Evolutionary conservation across 1,140 invertebrate genomes (phyloP), one percentile per base, ranked within the genome.

Genomic region (Spodoptera frugiperda): DNA sequence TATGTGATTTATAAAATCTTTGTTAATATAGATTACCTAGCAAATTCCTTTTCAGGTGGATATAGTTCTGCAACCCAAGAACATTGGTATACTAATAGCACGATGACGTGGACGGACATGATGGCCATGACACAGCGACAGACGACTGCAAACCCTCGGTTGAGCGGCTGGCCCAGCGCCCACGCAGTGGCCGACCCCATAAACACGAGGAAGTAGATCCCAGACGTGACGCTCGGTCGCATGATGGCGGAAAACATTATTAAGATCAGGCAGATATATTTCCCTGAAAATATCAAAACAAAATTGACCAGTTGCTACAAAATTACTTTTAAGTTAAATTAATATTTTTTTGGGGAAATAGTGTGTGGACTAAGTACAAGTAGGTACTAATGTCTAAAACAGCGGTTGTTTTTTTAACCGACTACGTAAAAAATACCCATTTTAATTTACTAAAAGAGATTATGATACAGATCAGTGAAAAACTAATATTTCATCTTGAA

Each of bases 201-300:
- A 90, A 99, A 99, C 14, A 97, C 95, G 14, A 98, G 81, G 92
- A 98, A 99, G 92, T 99, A 99, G 46, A 98, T 95, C 11, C 96
- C 96, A 44, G 96, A 96, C 2, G 97, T 95, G 6, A 98, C 94
- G 17, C 97, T 98, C 3, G 98, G 97, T 59, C 96, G 95, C 84
- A 98, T 89, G 54, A 97, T 96, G 0, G 97, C 97, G 15, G 97
- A 96, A 79, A 97, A 95, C 91, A 97, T 98, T 71, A 98, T 92
- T 8, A 96, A 95, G 33, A 96, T 95, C 49, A 98, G 89, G 14
- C 96, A 95, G 12, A 96, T 92, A 78, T 97, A 97, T 82, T 96
- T 97, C 17, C 97, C 97, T 96, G 94, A 11, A 87, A 93, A 17
- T 65, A 68, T 0, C 12, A 49, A 77, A 44, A 17, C 10, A 9